Conservation (phyloP, 2,113 vertebrate genomes). For the Rana temporaria region DNA sequence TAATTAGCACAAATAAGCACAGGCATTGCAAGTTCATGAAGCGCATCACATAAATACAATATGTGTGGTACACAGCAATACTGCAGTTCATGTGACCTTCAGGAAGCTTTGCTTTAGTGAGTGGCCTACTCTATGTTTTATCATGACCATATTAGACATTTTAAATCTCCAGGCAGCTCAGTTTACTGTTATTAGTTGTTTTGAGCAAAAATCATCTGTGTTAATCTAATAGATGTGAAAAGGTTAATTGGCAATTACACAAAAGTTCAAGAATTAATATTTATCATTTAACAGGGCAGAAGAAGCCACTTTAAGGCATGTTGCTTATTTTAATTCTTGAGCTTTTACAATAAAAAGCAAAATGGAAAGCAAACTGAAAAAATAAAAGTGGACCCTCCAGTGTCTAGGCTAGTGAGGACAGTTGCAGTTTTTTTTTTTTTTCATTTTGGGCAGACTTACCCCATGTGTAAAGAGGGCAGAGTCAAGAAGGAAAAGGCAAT, state of each 20-base stretch:
- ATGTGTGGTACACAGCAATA: background rate
- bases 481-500: too few relatives aligned
- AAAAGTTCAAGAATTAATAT: conserved; percentile 28
- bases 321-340: background rate
- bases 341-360: too few relatives aligned
- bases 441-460: too few relatives aligned
- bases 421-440: too few relatives aligned
- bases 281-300: background rate
- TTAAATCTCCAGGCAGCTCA: conserved; percentile 2
- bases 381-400: too few relatives aligned
- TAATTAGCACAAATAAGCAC: conserved; percentile 50
- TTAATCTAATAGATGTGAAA: conserved; percentile 33
- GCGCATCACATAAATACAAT: conserved; percentile 34
- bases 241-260: conserved; percentile 19
- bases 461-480: too few relatives aligned
- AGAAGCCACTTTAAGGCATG: background rate
- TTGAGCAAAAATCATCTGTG: conserved; percentile 2
- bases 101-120: conserved; percentile 37
- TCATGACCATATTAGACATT: conserved; percentile 1
- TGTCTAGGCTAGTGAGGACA: too few relatives aligned
- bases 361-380: too few relatives aligned
- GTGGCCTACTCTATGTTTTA: background rate
- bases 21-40: conserved; percentile 40
- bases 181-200: background rate
- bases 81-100: conserved; percentile 24